phyloP scores from a whole-genome alignment of 2,888 invertebrate species.

The Celastrina argiolus region DNA sequence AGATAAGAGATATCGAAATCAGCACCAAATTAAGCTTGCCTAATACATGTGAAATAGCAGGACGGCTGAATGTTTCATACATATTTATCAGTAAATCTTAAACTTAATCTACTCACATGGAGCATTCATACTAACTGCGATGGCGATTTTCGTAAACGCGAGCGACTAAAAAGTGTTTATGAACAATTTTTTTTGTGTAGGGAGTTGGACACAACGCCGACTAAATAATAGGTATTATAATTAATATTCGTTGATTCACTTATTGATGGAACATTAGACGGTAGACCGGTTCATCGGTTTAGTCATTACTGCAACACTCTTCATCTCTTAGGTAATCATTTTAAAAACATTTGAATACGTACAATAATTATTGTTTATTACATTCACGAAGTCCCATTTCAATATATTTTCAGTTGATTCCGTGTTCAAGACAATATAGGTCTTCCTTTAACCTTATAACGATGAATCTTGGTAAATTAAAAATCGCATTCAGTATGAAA shows the following conservation, averaged over 20 bases:
- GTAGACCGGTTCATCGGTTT: no score
- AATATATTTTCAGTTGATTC: neutral
- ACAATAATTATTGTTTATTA: no score
- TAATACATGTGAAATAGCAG: constrained; percentile 3
- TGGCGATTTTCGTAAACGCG: neutral
- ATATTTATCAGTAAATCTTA: neutral
- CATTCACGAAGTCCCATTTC: no score
- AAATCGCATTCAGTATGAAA: neutral
- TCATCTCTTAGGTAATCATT: no score
- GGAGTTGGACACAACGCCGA: no score
- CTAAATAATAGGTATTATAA: no score
- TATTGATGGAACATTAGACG: no score
- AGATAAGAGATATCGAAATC: constrained; percentile 5
- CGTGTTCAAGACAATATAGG: neutral
- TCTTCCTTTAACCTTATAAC: neutral
- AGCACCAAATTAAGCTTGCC: constrained; percentile 9
- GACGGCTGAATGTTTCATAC: neutral
- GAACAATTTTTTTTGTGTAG: no score
- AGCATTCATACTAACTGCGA: neutral
- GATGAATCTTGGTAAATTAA: neutral
- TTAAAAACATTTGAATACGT: no score
- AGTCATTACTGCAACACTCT: no score
- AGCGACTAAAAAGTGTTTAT: neutral
- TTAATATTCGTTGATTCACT: no score
- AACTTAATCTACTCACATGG: neutral